Percentiles rank a stretch among this genome's conserved stretches.
These are phyloP conservation scores for Proterorhinus semilunaris DNA, from an alignment of 2,113 vertebrate genomes.

Conservation along the genomic window DNA sequence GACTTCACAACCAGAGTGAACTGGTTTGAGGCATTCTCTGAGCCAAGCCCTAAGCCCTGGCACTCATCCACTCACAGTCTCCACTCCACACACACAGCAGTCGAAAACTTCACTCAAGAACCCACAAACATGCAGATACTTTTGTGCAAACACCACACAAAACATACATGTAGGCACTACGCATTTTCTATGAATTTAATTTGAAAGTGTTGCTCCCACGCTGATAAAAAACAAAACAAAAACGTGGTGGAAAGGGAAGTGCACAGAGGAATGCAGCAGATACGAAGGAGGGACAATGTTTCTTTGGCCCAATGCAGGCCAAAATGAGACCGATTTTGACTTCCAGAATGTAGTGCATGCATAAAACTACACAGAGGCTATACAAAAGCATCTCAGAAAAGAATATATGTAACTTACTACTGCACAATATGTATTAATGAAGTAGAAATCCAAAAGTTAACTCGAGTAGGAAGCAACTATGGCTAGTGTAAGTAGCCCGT, in stretches of 20 bases:
- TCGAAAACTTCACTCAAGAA: slow-evolving; percentile 36
- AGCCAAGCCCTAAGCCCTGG: slow-evolving; percentile 80
- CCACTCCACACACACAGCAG: background rate
- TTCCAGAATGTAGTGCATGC: background rate
- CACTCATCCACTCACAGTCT: slow-evolving; percentile 58
- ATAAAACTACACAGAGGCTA: background rate
- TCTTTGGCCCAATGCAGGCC: background rate
- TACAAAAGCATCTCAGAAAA: too few relatives aligned
- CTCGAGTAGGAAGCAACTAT: too few relatives aligned
- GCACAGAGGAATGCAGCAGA: slow-evolving; percentile 57
- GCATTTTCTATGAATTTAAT: slow-evolving; percentile 9
- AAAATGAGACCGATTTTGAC: slow-evolving; percentile 3
- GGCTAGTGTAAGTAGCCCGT: too few relatives aligned
- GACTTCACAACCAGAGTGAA: slow-evolving; percentile 80
- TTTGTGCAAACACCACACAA: slow-evolving; percentile 9
- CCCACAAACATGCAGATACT: slow-evolving; percentile 35
- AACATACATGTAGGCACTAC: slow-evolving; percentile 10
- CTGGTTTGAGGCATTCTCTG: slow-evolving; percentile 78
- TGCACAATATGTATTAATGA: too few relatives aligned
- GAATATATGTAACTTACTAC: too few relatives aligned
- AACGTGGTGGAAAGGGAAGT: slow-evolving; percentile 32
- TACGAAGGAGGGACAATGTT: slow-evolving; percentile 43
- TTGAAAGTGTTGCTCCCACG: slow-evolving; percentile 45
- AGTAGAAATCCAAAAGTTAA: too few relatives aligned
- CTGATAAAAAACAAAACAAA: slow-evolving; percentile 25